Base-by-base conservation (phyloP, 2,888 invertebrate genomes). In the Agrochola circellaris region DNA sequence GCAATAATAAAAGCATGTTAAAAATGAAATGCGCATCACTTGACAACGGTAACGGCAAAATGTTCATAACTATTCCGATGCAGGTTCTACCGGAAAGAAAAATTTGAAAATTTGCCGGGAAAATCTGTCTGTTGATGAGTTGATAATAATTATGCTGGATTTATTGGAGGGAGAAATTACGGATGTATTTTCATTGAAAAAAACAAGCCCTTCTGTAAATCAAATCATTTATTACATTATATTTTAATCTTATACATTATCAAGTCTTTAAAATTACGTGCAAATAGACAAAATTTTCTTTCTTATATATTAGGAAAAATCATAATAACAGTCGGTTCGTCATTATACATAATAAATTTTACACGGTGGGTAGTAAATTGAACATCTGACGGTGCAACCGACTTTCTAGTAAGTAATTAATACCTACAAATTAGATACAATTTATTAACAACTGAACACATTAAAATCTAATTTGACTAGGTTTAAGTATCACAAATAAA, bases 261-360 rank as follows among this genome's bases (percentile, higher is more conserved):
- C 89, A 91, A 95, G 94, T 94, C 94, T 95, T 94, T 91, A 92
- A 84, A 94, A 91, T 91, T 92, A 94, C 88, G 94, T 94, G 94
- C 94, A 90, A 89, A 89, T 90, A 89, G 87, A 91, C 85, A 87
- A 89, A 79, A 81, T 45, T 65, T 75, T 79, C 15, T 73, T 85
- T 74, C 81, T 82, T 86, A 88, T n/a, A 79, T 78, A 73, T 67
- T 86, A 86, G 82, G 80, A 86, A 70, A 84, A 87, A 76, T 65
- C n/a, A 79, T 71, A 51, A 7, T 51, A 64, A 81, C 75, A 77
- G 70, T 85, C 85, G 75, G 78, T 68, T 74, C 13, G 51, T 73
- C 11, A 56, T 54, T 48, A 65, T 20, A 42, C 11, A 30, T 79
- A 71, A 58, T 56, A 83, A 64, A n/a, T 75, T 72, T 73, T 83